These are phyloP conservation scores for Daboia siamensis DNA, from an alignment of 2,113 vertebrate genomes.

Conservation along the genomic window DNA sequence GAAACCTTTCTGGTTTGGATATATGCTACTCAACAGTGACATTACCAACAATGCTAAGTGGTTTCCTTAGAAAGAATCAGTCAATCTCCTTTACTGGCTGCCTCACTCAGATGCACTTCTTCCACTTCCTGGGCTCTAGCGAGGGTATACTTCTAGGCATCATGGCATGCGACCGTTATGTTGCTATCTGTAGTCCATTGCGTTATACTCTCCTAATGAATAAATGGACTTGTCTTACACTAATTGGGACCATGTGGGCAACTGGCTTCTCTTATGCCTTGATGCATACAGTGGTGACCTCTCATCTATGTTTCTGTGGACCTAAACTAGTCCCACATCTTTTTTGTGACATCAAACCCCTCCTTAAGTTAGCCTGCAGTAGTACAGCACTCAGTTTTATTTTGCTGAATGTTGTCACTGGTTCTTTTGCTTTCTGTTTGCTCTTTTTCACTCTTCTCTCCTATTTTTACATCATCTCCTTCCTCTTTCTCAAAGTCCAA, in stretches of 20 bases:
- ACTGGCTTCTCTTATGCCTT: slow-evolving; percentile 34
- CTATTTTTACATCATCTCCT: slow-evolving; percentile 41
- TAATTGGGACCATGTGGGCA: slow-evolving; percentile 18
- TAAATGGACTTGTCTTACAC: neutral
- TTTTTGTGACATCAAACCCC: slow-evolving; percentile 47
- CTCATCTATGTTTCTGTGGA: slow-evolving; percentile 29
- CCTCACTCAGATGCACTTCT: slow-evolving; percentile 50
- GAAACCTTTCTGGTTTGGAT: slow-evolving; percentile 49
- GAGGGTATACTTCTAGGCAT: slow-evolving; percentile 39
- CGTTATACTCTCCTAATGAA: slow-evolving; percentile 28
- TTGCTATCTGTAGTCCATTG: slow-evolving; percentile 37
- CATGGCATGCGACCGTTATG: slow-evolving; percentile 47
- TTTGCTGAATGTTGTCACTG: slow-evolving; percentile 28
- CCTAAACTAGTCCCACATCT: slow-evolving; percentile 40
- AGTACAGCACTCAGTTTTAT: slow-evolving; percentile 30
- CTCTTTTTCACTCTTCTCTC: slow-evolving; percentile 39
- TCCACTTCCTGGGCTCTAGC: slow-evolving; percentile 45
- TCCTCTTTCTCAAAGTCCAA: slow-evolving; percentile 36
- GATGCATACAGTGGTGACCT: slow-evolving; percentile 24
- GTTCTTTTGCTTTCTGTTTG: slow-evolving; percentile 11
- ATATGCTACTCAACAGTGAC: slow-evolving; percentile 47
- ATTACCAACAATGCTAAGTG: slow-evolving; percentile 44
- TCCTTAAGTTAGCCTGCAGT: slow-evolving; percentile 42
- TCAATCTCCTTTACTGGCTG: slow-evolving; percentile 31
- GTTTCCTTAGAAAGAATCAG: slow-evolving; percentile 39